Percentiles rank a stretch among this genome's conserved stretches.
Conservation (phyloP, 2,888 invertebrate species). For the Dimorphilus gyrociliatus region DNA sequence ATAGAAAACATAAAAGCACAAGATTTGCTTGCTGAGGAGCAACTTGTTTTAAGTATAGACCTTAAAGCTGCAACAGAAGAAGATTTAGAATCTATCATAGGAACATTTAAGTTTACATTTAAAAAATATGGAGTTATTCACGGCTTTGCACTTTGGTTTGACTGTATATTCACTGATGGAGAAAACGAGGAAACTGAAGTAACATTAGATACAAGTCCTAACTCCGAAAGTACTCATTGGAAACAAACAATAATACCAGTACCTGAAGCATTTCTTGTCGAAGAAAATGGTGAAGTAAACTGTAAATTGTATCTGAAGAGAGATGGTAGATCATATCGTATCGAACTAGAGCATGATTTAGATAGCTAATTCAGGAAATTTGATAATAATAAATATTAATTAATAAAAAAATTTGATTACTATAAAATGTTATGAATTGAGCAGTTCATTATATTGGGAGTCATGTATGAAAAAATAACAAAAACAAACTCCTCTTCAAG, state of each 20-base stretch:
- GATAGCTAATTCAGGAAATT: too few species aligned
- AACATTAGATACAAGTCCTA: slow-evolving; percentile 62
- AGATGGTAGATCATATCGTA: too few species aligned
- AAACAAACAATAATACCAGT: slow-evolving; percentile 80
- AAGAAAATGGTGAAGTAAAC: slow-evolving; percentile 43
- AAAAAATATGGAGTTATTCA: slow-evolving; percentile 18
- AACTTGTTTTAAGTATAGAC: slow-evolving; percentile 19
- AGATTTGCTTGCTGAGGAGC: slow-evolving; percentile 18
- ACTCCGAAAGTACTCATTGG: slow-evolving; percentile 66
- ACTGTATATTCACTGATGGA: slow-evolving; percentile 19
- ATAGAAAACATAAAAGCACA: slow-evolving; percentile 15
- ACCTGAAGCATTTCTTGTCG: slow-evolving; percentile 52
- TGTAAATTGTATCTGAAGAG: slow-evolving; percentile 18
- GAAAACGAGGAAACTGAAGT: slow-evolving; percentile 23
- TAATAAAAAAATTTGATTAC: too few species aligned
- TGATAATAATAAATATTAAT: too few species aligned
- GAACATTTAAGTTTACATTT: slow-evolving; percentile 17
- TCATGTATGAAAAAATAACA: too few species aligned
- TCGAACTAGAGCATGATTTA: slow-evolving; percentile 16
- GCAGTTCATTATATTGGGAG: too few species aligned
- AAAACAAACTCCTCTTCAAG: too few species aligned
- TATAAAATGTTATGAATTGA: too few species aligned
- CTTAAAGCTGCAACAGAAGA: slow-evolving; percentile 18
- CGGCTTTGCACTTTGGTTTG: slow-evolving; percentile 34
- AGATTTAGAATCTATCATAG: slow-evolving; percentile 13